Percentiles rank a stretch among this genome's conserved stretches.
Evolutionary conservation across 2,113 vertebrate genomes (phyloP).

Genomic region (Calonectris borealis): DNA sequence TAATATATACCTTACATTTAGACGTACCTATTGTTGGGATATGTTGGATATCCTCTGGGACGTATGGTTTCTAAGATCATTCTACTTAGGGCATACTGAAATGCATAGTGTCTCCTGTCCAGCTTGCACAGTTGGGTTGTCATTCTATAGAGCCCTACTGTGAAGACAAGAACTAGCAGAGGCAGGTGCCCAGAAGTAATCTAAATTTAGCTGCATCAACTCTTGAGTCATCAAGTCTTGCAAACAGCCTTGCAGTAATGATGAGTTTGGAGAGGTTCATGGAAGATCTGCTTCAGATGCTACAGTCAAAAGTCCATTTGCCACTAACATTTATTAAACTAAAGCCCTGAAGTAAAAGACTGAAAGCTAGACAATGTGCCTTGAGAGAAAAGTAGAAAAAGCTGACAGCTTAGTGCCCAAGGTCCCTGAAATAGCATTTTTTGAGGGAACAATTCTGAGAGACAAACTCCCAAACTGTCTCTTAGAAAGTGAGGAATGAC

Average conservation of each 20-base stretch:
- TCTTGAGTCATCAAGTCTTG: neutral
- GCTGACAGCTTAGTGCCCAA: neutral
- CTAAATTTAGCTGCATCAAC: neutral
- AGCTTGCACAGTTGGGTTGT: neutral
- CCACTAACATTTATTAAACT: neutral
- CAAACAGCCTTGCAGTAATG: neutral
- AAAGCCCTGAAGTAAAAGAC: neutral
- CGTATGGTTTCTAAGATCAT: neutral
- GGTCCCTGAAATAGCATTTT: neutral
- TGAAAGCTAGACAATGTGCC: neutral
- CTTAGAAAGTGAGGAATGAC: neutral
- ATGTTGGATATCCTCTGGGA: neutral
- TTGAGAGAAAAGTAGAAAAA: neutral
- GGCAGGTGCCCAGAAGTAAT: neutral
- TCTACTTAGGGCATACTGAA: neutral
- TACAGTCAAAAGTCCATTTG: neutral
- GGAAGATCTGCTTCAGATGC: neutral
- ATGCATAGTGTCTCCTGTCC: neutral
- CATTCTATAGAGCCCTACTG: neutral
- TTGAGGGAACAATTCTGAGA: neutral
- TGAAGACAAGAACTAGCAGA: neutral
- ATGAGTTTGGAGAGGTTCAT: neutral
- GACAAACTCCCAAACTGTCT: neutral
- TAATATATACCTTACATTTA: neutral
- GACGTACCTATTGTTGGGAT: neutral